A percentile compares a stretch with the other conserved stretches of the same genome.
Conservation (phyloP, 2,888 invertebrate genomes). For the Philaethria dido region DNA sequence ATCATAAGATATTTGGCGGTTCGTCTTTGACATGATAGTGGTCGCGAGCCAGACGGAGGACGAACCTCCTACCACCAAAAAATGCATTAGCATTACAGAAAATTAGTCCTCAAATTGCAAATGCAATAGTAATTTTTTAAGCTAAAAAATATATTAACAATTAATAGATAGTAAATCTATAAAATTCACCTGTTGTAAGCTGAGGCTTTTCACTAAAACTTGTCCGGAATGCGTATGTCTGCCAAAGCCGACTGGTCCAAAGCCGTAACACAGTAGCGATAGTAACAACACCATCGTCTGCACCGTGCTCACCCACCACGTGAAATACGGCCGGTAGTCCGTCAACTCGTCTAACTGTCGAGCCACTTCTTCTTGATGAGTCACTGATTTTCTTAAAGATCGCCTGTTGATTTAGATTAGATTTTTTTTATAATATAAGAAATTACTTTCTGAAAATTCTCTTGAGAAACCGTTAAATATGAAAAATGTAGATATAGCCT, state of each 20-base stretch:
- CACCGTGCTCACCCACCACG: constrained; percentile 99
- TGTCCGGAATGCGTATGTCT: constrained; percentile 93
- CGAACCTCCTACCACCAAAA: no score
- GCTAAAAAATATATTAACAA: background rate
- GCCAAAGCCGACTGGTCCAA: constrained; percentile 96
- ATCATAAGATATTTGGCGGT: no score
- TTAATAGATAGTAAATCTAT: background rate
- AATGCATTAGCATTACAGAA: no score
- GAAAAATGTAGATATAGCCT: no score
- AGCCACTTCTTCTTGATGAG: constrained; percentile 86
- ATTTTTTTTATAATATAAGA: no score
- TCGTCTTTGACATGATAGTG: no score
- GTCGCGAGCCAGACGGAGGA: no score
- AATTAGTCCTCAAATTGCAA: no score
- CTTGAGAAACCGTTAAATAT: no score
- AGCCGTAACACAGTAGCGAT: constrained; percentile 96
- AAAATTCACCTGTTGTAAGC: constrained; percentile 91
- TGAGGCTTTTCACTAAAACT: constrained; percentile 96
- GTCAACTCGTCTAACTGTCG: constrained; percentile 94
- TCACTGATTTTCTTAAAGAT: constrained; percentile 87
- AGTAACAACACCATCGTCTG: constrained; percentile 96
- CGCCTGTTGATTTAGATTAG: constrained; percentile 71
- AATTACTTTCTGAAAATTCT: no score
- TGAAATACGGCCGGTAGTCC: constrained; percentile 98
- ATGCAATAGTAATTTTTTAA: no score